Evolutionary conservation across 2,113 vertebrate species (phyloP), one percentile per base, ranked within the genome.

Genomic region (Macrotus californicus): DNA sequence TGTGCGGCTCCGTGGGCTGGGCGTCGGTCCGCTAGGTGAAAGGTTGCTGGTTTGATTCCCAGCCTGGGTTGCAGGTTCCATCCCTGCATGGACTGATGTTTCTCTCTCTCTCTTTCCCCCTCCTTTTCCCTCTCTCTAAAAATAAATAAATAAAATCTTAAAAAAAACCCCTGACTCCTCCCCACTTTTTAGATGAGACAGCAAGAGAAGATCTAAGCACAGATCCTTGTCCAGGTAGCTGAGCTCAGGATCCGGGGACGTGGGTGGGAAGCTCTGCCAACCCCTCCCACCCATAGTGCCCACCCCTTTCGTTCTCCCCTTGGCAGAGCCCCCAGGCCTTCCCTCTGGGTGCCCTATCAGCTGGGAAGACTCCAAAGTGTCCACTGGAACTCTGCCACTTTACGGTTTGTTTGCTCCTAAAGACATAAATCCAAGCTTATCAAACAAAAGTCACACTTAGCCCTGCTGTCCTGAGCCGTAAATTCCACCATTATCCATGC

Each of bases 361-460:
- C 87, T 80, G 94, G 89, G 86, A 54, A 8, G 43, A 0, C 22
- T 13, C 94, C 97, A 95, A n/a, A 61, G 39, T 70, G 64, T 70
- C 52, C 70, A 76, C 52, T 61, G 43, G 77, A 52, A 67, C 73
- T 9, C 10, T 15, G 96, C 87, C 52, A 54, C 84, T 95, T 89
- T 56, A 92, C 87, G 87, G 94, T 87, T 92, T 90, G 86, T 94
- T 96, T 89, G 87, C 89, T 89, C 76, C 87, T 52, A 83, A 83
- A 77, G 94, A 93, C 95, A 80, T 93, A 96, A 96, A 97, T 66
- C 83, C 80, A 72, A 81, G 89, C 89, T 95, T 94, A 97, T 94
- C 96, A 92, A 96, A 92, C 75, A 86, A 46, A 93, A 94, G 92
- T 91, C 95, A 94, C 89, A 95, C 89, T 94, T 70, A 21, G 83